Conservation (phyloP, 1,140 invertebrate genomes). For the Brachionus koreanus region DNA sequence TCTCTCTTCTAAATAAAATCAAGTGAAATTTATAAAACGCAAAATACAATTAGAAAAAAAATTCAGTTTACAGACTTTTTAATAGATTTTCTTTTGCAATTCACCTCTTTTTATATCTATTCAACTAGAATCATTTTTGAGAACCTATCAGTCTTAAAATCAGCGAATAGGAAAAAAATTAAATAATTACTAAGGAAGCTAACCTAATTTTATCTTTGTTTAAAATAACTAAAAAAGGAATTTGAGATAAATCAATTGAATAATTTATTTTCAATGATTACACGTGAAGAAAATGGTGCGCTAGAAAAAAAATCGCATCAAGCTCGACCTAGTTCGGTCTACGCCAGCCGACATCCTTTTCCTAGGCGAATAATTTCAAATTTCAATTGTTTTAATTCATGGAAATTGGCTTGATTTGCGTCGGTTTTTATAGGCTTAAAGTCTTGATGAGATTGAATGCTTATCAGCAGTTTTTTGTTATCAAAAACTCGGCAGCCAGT, state of each 20-base stretch:
- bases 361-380: background rate
- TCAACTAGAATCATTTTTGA: background rate
- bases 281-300: background rate
- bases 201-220: background rate
- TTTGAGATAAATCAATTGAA: background rate
- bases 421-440: background rate
- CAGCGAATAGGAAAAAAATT: background rate
- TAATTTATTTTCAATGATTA: background rate
- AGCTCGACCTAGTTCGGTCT: background rate
- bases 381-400: background rate
- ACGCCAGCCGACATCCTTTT: background rate
- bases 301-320: background rate
- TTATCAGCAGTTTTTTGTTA: constrained; percentile 8
- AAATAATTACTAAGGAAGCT: constrained; percentile 8
- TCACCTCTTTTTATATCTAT: constrained; percentile 52
- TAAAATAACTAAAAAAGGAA: constrained; percentile 4
- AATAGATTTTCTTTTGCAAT: constrained; percentile 66
- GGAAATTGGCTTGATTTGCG: background rate
- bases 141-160: background rate
- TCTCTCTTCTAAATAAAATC: background rate
- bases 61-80: background rate
- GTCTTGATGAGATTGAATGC: background rate
- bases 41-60: background rate
- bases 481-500: background rate
- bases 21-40: constrained; percentile 62